Evolutionary conservation across 2,888 invertebrate genomes (phyloP).

Genomic region (Drosophila nr. perissopoda): DNA sequence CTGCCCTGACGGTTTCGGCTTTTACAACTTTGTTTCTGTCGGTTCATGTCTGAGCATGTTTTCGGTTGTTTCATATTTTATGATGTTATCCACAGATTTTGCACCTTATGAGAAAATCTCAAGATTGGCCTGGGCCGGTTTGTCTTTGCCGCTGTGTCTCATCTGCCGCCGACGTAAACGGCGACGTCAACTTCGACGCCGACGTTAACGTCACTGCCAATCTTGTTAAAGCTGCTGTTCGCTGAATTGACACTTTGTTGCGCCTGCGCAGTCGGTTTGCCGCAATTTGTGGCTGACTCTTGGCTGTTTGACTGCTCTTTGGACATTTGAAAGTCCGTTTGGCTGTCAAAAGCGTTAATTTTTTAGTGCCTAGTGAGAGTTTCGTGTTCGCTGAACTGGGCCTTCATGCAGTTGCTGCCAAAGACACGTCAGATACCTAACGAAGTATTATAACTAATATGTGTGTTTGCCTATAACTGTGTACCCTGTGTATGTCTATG

Average conservation of each 20-base stretch:
- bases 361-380: constrained; percentile 81
- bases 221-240: constrained; percentile 73
- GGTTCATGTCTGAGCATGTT: constrained; percentile 70
- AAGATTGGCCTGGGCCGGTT: constrained; percentile 37
- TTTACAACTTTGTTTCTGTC: constrained; percentile 57
- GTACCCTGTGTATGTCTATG: constrained; percentile 4
- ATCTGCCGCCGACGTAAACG: constrained; percentile 33
- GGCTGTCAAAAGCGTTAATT: constrained; percentile 81
- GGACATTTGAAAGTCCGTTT: constrained; percentile 79
- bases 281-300: constrained; percentile 48
- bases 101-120: constrained; percentile 80
- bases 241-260: constrained; percentile 78
- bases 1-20: constrained; percentile 33
- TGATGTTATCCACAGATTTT: constrained; percentile 77
- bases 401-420: constrained; percentile 53
- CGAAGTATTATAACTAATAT: constrained; percentile 32
- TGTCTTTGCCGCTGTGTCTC: constrained; percentile 29
- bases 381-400: constrained; percentile 50
- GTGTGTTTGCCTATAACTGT: constrained; percentile 6
- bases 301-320: constrained; percentile 38
- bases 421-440: constrained; percentile 40
- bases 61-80: constrained; percentile 58
- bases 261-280: constrained; percentile 56
- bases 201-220: constrained; percentile 62
- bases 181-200: constrained; percentile 21